Base-by-base conservation (phyloP, 2,888 invertebrate genomes). In the Apamea monoglypha region DNA sequence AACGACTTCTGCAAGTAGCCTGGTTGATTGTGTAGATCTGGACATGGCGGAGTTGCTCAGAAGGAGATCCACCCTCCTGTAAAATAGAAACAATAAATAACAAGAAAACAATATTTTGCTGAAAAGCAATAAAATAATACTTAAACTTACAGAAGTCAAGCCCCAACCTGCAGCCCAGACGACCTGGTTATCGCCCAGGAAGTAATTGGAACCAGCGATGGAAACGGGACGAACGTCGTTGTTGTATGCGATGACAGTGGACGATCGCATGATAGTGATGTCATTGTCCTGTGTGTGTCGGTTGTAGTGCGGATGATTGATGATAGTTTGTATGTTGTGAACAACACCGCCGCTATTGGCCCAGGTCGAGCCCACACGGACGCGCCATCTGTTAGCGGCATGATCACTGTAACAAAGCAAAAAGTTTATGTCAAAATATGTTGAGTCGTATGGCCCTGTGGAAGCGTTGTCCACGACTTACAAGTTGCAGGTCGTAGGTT, bases 161-260 rank as follows among this genome's bases (percentile, higher is more conserved):
- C 95, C 95, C 95, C 95, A 95, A 81, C 95, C 95, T 40, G 93
- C 88, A 47, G 94, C 94, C 92, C 92, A 93, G 1, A 95, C 94
- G 4, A 79, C 82, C 79, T 91, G 87, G 81, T 94, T 92, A 74
- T 94, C 94, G 21, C 44, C 84, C 0, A 94, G 81, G 53, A 86
- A 83, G 84, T 94, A 95, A 82, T 91, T 93, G 40, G 91, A 6
- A 0, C 93, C 91, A 29, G 90, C 81, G 50, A 90, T 88, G 16
- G 76, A 72, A 71, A 63, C 87, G 0, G 85, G 10, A 0, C 36
- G 71, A 0, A 78, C 82, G 25, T 47, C 70, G 72, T 63, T 82
- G 76, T 70, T 74, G 21, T 25, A n/a, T 4, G 1, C 14, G 21
- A 87, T 75, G 25, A 4, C n/a, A 18, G 56, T 10, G 2, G 82